Evolutionary conservation across 2,113 vertebrate genomes (phyloP).

Genomic region (Zosterops pallidus): DNA sequence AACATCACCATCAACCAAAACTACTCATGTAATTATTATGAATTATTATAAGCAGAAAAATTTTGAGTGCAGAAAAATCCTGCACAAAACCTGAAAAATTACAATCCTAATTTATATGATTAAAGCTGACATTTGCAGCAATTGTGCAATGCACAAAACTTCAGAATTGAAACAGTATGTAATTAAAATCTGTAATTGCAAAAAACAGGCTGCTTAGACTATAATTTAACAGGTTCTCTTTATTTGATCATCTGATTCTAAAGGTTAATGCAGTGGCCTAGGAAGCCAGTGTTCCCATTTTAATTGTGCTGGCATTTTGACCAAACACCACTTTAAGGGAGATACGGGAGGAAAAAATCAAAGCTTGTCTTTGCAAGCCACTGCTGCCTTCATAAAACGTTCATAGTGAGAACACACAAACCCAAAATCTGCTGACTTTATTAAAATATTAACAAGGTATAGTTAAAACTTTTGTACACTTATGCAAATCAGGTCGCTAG

Average conservation of each 20-base stretch:
- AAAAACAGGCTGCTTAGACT: constrained; percentile 55
- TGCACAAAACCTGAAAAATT: constrained; percentile 53
- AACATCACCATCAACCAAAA: constrained; percentile 15
- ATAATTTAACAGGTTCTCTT: constrained; percentile 65
- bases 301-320: constrained; percentile 4
- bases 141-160: constrained; percentile 58
- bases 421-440: constrained; percentile 68
- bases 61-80: constrained; percentile 23
- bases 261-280: constrained; percentile 66
- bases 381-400: not conserved
- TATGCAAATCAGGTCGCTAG: not conserved
- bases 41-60: constrained; percentile 5
- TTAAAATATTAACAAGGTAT: constrained; percentile 72
- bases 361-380: not conserved
- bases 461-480: constrained; percentile 68
- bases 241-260: constrained; percentile 57
- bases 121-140: constrained; percentile 69
- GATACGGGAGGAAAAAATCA: not conserved
- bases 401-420: not conserved
- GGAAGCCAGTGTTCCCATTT: constrained; percentile 4
- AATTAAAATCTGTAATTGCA: constrained; percentile 77
- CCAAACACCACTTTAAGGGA: constrained; percentile 22
- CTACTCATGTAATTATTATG: not conserved
- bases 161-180: constrained; percentile 57
- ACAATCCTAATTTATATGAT: constrained; percentile 61